phyloP scores from a whole-genome alignment of 2,888 invertebrate species.

The Parthenolecanium corni region DNA sequence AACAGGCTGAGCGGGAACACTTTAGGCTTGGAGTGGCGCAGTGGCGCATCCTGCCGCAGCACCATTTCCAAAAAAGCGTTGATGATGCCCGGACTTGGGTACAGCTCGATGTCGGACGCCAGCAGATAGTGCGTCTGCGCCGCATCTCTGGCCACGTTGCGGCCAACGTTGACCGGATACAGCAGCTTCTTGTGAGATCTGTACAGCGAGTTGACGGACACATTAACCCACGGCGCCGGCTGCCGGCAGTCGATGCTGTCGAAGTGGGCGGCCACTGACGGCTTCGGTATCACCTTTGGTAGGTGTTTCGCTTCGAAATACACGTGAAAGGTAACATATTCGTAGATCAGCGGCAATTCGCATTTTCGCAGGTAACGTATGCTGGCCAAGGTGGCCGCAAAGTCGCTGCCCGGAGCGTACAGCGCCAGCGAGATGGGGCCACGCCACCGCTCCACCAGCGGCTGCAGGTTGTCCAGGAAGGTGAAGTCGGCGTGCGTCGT shows the following conservation, averaged over 20 bases:
- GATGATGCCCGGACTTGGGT: conserved; percentile 72
- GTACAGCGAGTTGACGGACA: conserved; percentile 53
- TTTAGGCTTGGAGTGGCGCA: conserved; percentile 49
- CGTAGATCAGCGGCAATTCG: conserved; percentile 54
- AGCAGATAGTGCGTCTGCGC: conserved; percentile 71
- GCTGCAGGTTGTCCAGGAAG: conserved; percentile 78
- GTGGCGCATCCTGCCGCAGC: conserved; percentile 55
- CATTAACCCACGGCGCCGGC: conserved; percentile 54
- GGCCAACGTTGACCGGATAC: conserved; percentile 81
- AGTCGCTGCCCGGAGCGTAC: conserved; percentile 76
- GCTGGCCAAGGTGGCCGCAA: conserved; percentile 61
- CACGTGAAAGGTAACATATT: conserved; percentile 76
- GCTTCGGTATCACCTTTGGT: conserved; percentile 45
- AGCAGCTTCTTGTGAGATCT: conserved; percentile 67
- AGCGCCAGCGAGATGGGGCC: conserved; percentile 78
- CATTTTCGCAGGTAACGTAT: conserved; percentile 73
- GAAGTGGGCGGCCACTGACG: conserved; percentile 39
- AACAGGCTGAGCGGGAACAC: conserved; percentile 83
- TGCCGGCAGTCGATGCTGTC: conserved; percentile 66
- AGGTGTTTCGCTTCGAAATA: conserved; percentile 80
- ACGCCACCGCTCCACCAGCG: conserved; percentile 73
- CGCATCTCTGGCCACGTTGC: conserved; percentile 75
- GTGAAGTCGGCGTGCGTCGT: conserved; percentile 87
- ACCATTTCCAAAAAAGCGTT: conserved; percentile 75
- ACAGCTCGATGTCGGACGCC: conserved; percentile 80